Evolutionary conservation across 2,888 invertebrate genomes (phyloP).

Genomic region (Nymphalis urticae): DNA sequence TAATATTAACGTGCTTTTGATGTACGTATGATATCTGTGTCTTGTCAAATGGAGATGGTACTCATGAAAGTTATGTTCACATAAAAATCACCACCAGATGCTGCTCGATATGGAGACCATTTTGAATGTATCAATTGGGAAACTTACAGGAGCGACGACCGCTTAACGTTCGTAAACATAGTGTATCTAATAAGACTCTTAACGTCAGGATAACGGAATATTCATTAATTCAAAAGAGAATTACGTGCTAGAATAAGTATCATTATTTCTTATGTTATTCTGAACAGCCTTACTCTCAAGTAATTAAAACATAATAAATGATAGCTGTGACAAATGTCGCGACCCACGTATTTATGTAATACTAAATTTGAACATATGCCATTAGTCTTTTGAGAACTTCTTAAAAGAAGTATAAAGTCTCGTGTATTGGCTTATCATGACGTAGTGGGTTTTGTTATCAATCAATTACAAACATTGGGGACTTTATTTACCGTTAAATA

Average conservation of each 20-base stretch:
- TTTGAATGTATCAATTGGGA: no score
- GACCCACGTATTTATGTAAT: background rate
- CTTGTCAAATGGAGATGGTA: no score
- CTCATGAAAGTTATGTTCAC: no score
- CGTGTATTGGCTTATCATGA: background rate
- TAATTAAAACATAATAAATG: constrained; percentile 18
- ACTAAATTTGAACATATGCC: background rate
- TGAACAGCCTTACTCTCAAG: background rate
- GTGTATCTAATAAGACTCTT: no score
- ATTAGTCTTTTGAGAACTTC: background rate
- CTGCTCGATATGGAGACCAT: no score
- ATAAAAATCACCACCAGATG: no score
- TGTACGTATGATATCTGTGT: no score
- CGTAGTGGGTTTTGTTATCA: background rate
- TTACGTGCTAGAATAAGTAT: background rate
- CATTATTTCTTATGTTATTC: background rate
- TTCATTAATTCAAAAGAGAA: constrained; percentile 1
- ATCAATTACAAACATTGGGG: background rate
- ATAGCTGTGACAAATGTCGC: background rate
- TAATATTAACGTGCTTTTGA: no score
- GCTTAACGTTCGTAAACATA: no score
- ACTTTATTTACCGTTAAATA: no score
- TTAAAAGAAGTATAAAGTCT: background rate
- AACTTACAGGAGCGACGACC: no score
- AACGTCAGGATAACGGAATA: no score